Percentiles rank a stretch among this genome's conserved stretches.
Conservation (phyloP, 2,797 vertebrate species). For the Oreochromis grahami region DNA sequence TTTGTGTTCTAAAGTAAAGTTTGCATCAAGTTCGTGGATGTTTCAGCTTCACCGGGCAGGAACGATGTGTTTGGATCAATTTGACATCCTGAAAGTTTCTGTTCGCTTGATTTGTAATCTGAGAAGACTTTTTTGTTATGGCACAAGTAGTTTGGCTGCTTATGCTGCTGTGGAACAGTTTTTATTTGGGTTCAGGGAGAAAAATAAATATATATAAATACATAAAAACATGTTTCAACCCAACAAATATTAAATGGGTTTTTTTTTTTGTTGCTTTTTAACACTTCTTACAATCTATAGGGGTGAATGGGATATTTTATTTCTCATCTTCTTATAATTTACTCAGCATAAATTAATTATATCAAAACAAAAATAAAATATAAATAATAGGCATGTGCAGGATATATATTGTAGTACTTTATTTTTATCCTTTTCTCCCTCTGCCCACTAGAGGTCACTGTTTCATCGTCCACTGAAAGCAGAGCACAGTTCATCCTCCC, state of each 20-base stretch:
- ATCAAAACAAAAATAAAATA: not conserved
- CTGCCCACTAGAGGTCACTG: constrained; percentile 10
- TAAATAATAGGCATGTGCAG: not conserved
- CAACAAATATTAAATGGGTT: not conserved
- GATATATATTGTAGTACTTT: not conserved
- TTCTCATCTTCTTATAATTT: not conserved
- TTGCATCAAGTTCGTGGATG: not conserved
- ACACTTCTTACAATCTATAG: not conserved
- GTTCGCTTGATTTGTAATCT: not conserved
- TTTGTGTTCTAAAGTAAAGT: not conserved
- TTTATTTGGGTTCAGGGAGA: not conserved
- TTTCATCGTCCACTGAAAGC: not conserved
- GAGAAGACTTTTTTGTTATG: not conserved
- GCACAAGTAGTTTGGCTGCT: not conserved
- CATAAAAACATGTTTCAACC: not conserved
- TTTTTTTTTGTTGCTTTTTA: not conserved
- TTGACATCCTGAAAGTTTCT: not conserved
- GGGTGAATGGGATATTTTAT: not conserved
- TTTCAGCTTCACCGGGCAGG: not conserved
- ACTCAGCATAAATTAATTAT: not conserved
- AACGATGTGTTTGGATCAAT: not conserved
- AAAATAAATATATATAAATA: not conserved
- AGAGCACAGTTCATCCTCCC: not conserved
- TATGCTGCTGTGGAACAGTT: not conserved
- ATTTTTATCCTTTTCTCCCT: not conserved